Evolutionary conservation across 37 sponge, comb jelly and placozoan species (phyloP), one percentile per base, ranked within the genome.

Genomic region (Theonella swinhoei): DNA sequence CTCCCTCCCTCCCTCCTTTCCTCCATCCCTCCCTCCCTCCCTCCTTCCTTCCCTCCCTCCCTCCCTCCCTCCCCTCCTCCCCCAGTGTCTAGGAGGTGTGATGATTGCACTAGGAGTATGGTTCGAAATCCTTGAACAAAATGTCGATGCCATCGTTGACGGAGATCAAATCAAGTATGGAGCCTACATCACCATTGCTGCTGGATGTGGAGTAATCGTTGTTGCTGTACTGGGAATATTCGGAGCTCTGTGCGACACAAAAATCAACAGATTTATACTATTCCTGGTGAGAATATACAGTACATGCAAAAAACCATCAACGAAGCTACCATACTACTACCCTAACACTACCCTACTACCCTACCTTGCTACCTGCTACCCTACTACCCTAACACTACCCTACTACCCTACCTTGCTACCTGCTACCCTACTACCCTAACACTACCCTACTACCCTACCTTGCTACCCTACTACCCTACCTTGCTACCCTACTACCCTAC

Each of bases 81-180:
- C 28, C 68, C 88, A 91, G 92, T 35, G 26, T 5, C 61, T 87
- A 32, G 92, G 92, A 5, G 19, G 43, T n/a, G 80, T 60, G 23
- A 75, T 91, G 63, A 80, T 91, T 2, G 84, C 76, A 59, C 54
- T 91, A 1, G 92, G 92, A 5, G 68, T 75, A 42, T 91, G 84
- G 84, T 75, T 84, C 17, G 85, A 84, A 42, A 64, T 87, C 0
- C 34, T 39, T 47, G 84, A 83, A 23, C 61, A 66, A 28, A 59
- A 23, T n/a, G 22, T 83, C 54, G 68, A 43, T 1, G 58, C 39
- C 1, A 73, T 76, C 4, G 29, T 91, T 1, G 39, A 74, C 29
- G 25, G 14, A 14, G 24, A 65, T 4, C 30, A 41, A 11, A 80
- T 91, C 59, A 24, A 80, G 80, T 39, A 33, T 19, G 92, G 88